phyloP scores from a whole-genome alignment of 2,113 vertebrate genomes.

The Carassius auratus region DNA sequence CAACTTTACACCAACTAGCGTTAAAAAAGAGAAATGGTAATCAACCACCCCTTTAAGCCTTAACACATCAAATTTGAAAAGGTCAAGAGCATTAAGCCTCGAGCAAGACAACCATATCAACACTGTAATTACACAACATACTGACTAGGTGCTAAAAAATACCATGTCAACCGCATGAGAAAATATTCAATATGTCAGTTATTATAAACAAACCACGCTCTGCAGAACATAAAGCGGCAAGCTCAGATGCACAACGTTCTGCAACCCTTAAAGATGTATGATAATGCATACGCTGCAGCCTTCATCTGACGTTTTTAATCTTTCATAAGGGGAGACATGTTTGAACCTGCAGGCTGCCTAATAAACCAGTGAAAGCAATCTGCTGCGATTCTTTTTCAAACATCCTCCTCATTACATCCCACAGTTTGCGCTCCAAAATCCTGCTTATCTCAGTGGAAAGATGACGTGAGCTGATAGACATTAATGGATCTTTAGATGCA shows the following conservation, averaged over 20 bases:
- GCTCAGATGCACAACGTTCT: neutral
- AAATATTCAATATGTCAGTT: neutral
- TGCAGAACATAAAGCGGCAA: neutral
- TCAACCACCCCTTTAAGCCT: neutral
- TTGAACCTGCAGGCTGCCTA: conserved; percentile 40
- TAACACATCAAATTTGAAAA: conserved; percentile 30
- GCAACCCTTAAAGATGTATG: neutral
- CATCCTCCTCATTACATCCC: conserved; percentile 45
- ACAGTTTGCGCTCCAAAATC: conserved; percentile 6
- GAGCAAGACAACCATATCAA: neutral
- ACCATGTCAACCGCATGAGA: too few relatives aligned
- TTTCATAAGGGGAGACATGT: conserved; percentile 47
- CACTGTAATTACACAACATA: neutral
- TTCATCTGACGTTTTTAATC: conserved; percentile 28
- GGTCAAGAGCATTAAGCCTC: conserved; percentile 28
- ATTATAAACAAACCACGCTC: neutral
- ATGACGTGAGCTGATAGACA: conserved; percentile 21
- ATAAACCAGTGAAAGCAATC: conserved; percentile 47
- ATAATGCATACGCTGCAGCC: neutral
- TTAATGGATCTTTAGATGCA: conserved; percentile 4
- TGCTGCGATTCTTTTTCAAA: conserved; percentile 28
- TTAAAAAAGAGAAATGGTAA: too few relatives aligned
- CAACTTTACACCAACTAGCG: too few relatives aligned
- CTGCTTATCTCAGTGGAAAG: conserved; percentile 21
- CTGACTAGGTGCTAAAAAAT: neutral